Base-by-base conservation (phyloP, 2,113 vertebrate species). In the Axis porcinus region DNA sequence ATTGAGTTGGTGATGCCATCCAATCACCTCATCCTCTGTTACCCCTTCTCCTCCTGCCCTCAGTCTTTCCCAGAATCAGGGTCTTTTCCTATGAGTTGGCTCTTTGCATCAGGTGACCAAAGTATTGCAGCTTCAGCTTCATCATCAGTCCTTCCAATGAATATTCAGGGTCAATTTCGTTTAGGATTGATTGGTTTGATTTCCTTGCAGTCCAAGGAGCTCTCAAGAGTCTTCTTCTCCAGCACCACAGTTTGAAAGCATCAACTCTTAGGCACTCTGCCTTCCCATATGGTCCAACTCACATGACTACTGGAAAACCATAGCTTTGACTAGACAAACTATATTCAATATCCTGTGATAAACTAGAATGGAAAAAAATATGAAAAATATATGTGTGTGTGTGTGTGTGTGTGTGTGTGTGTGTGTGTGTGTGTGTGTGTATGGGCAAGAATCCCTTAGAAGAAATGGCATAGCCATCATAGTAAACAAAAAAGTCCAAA, bases 351-450 rank as follows among this genome's bases (percentile, higher is more conserved):
- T 74, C 36, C 36, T 40, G n/a, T 74, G n/a, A 74, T 74, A 74
- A 74, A 74, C 9, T 23, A 12, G 67, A 74, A 74, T 74, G 67
- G 67, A 74, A 74, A 74, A 40, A 21, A 74, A 13, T 40, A 40
- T 23, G 5, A 40, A 74, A 40, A 40, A 21, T 74, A 6, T 40
- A 7, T 74, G 0, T 36, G n/a, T 70, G 17, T 70, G 2, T 67
- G 33, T 67, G 9, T 70, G 1, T 67, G 2, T 67, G 2, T 36
- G 2, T 28, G 0, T 30, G 0, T 33, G 1, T 19, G 1, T 19
- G 7, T 64, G 5, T 58, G 1, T 60, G 0, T 60, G 1, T n/a
- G 2, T 33, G 2, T 15, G 6, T 30, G 6, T 30, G 11, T 62
- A 3, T 7, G 3, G 6, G 30, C 64, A 67, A 21, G 17, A 36